These are phyloP conservation scores for Pomatostomus ruficeps DNA, from an alignment of 2,113 vertebrate species.

Conservation along the genomic window DNA sequence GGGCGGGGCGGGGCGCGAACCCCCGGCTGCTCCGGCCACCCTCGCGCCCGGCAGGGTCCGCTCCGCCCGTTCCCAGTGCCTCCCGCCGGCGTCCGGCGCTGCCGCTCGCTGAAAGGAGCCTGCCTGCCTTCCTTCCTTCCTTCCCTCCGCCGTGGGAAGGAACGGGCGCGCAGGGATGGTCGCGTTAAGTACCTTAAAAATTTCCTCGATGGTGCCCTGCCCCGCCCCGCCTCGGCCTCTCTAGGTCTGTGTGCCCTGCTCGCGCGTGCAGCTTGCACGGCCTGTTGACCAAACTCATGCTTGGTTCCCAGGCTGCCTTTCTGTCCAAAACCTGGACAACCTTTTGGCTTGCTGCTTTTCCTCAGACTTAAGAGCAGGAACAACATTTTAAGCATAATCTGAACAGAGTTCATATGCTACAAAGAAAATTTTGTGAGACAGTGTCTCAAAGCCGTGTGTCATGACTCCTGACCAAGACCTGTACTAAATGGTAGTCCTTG, in stretches of 20 bases:
- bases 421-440: not conserved
- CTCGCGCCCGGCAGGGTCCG: not conserved
- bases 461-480: not conserved
- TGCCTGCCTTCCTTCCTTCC: not conserved
- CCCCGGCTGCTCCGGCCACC: not conserved
- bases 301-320: not conserved
- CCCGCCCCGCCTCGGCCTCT: not conserved
- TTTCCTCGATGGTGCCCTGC: not conserved
- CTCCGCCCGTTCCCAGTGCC: not conserved
- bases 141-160: accelerated
- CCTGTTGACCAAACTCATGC: not conserved
- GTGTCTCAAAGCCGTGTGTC: not conserved
- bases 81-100: accelerated
- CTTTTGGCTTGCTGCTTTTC: not conserved
- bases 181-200: not conserved
- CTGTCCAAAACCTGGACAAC: not conserved
- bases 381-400: not conserved
- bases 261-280: not conserved
- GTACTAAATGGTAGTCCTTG: not conserved
- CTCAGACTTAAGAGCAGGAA: not conserved
- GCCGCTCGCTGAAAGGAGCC: not conserved
- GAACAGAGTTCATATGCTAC: not conserved
- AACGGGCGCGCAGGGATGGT: accelerated
- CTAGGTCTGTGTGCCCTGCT: not conserved
- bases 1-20: not conserved